These are phyloP conservation scores for Hippocampus zosterae DNA, from an alignment of 2,113 vertebrate species.

Conservation along the genomic window DNA sequence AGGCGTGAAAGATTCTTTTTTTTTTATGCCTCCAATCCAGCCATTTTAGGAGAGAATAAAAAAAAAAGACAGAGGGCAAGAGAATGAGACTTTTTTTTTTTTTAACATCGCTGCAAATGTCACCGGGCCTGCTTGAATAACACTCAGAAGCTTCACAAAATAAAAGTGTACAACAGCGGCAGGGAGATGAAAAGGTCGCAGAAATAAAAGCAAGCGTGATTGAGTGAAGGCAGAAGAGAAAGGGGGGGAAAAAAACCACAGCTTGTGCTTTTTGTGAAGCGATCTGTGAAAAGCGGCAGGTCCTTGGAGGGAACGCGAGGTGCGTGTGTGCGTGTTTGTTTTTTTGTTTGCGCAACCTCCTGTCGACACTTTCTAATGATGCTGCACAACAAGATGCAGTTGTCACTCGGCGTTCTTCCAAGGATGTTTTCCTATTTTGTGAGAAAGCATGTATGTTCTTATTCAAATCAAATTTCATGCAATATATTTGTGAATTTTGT, in stretches of 20 bases:
- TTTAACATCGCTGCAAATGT: conserved; percentile 65
- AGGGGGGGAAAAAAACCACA: conserved; percentile 40
- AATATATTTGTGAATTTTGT: neutral
- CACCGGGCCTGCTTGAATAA: conserved; percentile 44
- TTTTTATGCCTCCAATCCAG: conserved; percentile 52
- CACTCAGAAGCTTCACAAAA: conserved; percentile 31
- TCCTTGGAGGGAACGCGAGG: conserved; percentile 45
- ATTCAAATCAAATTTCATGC: neutral
- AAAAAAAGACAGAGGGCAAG: conserved; percentile 11
- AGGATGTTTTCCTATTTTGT: neutral
- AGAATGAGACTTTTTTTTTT: conserved; percentile 18
- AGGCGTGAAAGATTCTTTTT: conserved; percentile 48
- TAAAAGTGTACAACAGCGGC: conserved; percentile 35
- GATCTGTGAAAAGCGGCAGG: conserved; percentile 44
- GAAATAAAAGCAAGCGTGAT: conserved; percentile 15
- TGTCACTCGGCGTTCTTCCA: neutral
- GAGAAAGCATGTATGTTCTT: neutral
- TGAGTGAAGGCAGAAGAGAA: conserved; percentile 6
- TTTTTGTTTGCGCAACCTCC: neutral
- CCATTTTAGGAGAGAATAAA: conserved; percentile 43
- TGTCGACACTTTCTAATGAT: neutral
- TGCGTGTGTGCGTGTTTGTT: conserved; percentile 9
- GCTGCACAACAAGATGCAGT: neutral
- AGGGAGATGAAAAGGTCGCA: conserved; percentile 49
- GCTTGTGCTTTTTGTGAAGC: conserved; percentile 21